phyloP scores from a whole-genome alignment of 1,140 invertebrate species.

The Bradynema listronoti region DNA sequence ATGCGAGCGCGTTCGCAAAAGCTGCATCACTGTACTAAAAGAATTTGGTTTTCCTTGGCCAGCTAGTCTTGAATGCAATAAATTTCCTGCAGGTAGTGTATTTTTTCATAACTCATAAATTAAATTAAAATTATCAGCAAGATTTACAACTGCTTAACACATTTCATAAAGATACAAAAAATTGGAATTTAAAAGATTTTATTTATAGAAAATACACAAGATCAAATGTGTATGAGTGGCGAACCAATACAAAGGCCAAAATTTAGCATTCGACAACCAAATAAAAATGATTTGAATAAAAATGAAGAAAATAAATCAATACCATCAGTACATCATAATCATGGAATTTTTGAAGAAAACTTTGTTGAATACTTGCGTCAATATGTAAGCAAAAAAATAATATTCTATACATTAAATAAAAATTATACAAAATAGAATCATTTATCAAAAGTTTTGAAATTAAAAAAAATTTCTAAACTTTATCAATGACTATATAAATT shows the following conservation, averaged over 20 bases:
- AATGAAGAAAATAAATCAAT: not conserved
- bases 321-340: not conserved
- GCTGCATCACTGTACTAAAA: conserved; percentile 58
- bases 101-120: conserved; percentile 47
- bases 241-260: conserved; percentile 61
- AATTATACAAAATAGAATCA: not conserved
- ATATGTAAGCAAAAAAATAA: not conserved
- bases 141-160: not conserved
- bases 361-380: conserved; percentile 6
- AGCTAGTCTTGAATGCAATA: conserved; percentile 57
- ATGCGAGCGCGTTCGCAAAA: conserved; percentile 59
- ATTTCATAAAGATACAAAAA: not conserved
- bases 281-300: not conserved
- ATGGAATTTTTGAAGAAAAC: not conserved
- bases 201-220: conserved; percentile 31
- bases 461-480: not conserved
- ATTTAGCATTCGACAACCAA: not conserved
- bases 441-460: not conserved
- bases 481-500: not conserved
- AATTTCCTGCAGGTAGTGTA: conserved; percentile 49
- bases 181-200: conserved; percentile 4
- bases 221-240: conserved; percentile 30
- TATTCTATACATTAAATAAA: not conserved
- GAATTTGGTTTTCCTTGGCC: conserved; percentile 59
- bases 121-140: not conserved